These are phyloP conservation scores for Drosophila saltans DNA, from an alignment of 1,140 invertebrate genomes.

Conservation along the genomic window DNA sequence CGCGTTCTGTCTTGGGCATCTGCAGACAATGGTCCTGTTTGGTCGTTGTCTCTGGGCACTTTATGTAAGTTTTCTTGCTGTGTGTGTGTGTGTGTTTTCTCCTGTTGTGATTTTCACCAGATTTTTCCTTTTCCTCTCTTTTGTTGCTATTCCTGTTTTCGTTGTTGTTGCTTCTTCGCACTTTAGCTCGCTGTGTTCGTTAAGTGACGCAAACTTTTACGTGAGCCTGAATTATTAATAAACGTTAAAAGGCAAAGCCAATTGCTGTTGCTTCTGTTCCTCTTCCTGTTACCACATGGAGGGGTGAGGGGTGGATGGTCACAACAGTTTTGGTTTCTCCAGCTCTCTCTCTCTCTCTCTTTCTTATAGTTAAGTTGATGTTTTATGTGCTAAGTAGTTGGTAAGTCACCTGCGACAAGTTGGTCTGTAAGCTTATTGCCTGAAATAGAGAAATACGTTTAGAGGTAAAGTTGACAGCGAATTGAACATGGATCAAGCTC, in stretches of 20 bases:
- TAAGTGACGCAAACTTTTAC: constrained; percentile 65
- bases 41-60: constrained; percentile 9
- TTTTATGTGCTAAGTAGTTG: constrained; percentile 65
- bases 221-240: constrained; percentile 65
- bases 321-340: constrained; percentile 14
- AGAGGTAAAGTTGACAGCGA: background rate
- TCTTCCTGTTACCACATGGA: background rate
- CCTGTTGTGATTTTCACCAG: constrained; percentile 52
- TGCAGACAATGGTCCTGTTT: constrained; percentile 48
- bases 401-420: constrained; percentile 67
- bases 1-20: constrained; percentile 33
- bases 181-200: constrained; percentile 28
- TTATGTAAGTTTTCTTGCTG: constrained; percentile 27
- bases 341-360: background rate
- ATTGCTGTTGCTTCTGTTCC: constrained; percentile 37
- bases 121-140: constrained; percentile 33
- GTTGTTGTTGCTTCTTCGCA: constrained; percentile 31
- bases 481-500: background rate
- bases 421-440: constrained; percentile 52
- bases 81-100: background rate
- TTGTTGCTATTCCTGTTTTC: background rate
- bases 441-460: constrained; percentile 1
- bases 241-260: constrained; percentile 60
- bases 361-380: constrained; percentile 51
- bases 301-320: background rate